Evolutionary conservation across 2,888 invertebrate species (phyloP).

Genomic region (Caenorhabditis sp.): DNA sequence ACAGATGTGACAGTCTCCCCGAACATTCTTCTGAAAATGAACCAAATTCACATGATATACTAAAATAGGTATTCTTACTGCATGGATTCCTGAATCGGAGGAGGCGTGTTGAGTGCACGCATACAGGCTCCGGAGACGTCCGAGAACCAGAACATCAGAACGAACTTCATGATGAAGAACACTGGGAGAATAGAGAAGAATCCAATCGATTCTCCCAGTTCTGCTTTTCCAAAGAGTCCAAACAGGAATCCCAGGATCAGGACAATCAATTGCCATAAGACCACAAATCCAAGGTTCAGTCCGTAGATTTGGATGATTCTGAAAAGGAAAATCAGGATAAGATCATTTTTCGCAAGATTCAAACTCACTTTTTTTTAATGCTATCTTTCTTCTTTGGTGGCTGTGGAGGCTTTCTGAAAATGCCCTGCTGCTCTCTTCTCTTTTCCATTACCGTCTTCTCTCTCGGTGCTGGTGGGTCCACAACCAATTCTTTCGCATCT

Average conservation of each 20-base stretch:
- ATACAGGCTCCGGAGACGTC: conserved; percentile 77
- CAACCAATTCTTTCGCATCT: conserved; percentile 53
- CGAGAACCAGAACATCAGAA: conserved; percentile 79
- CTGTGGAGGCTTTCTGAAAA: conserved; percentile 39
- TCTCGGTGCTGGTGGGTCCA: conserved; percentile 26
- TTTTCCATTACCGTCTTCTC: conserved; percentile 46
- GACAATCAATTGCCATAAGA: conserved; percentile 49
- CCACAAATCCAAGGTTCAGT: conserved; percentile 56
- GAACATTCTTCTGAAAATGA: conserved; percentile 53
- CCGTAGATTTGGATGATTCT: conserved; percentile 67
- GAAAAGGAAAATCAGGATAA: too few relatives aligned
- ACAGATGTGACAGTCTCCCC: conserved; percentile 71
- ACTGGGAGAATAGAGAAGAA: conserved; percentile 56
- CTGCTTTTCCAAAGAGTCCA: conserved; percentile 33
- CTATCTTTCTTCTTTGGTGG: conserved; percentile 52
- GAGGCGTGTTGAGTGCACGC: conserved; percentile 63
- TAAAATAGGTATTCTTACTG: conserved; percentile 22
- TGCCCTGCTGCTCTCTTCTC: conserved; percentile 59
- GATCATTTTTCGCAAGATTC: background rate
- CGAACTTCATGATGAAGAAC: conserved; percentile 69
- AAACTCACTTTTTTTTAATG: conserved; percentile 37
- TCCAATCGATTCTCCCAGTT: conserved; percentile 34
- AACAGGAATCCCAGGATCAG: conserved; percentile 60
- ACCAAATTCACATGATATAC: background rate
- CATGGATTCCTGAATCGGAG: conserved; percentile 58